Evolutionary conservation across 2,113 vertebrate genomes (phyloP).

Genomic region (Rhea americana): DNA sequence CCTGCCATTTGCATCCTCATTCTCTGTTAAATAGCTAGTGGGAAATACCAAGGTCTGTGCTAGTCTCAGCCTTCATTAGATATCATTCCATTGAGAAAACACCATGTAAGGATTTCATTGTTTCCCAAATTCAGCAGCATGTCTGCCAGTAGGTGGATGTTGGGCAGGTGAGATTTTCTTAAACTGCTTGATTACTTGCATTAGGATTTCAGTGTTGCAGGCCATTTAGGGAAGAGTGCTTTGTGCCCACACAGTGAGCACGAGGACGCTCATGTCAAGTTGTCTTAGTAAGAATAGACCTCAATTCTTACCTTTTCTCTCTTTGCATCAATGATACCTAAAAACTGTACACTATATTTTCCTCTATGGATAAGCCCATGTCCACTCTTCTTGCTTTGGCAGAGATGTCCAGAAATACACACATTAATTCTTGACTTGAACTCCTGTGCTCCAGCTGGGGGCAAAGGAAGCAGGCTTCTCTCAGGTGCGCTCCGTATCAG

Average conservation of each 20-base stretch:
- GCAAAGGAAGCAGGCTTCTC: not conserved
- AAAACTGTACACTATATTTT: not conserved
- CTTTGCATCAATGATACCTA: not conserved
- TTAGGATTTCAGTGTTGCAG: not conserved
- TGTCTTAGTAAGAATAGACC: not conserved
- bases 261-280: not conserved
- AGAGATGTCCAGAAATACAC: not conserved
- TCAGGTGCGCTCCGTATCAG: not conserved
- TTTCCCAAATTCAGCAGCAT: not conserved
- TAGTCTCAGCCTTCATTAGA: not conserved
- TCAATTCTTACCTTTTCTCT: not conserved
- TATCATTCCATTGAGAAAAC: not conserved
- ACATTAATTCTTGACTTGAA: not conserved
- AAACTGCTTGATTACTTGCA: not conserved
- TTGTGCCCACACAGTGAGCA: not conserved
- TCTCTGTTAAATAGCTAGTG: not conserved
- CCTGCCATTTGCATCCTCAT: not conserved
- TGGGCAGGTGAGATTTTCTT: not conserved
- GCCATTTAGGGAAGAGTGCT: not conserved
- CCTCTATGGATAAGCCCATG: not conserved
- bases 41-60: not conserved
- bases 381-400: not conserved
- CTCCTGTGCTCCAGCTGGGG: not conserved
- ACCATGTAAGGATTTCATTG: not conserved
- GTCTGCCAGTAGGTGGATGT: not conserved